Evolutionary conservation across 2,797 vertebrate species (phyloP), one percentile per base, ranked within the genome.

Genomic region (Oreochromis grahami): DNA sequence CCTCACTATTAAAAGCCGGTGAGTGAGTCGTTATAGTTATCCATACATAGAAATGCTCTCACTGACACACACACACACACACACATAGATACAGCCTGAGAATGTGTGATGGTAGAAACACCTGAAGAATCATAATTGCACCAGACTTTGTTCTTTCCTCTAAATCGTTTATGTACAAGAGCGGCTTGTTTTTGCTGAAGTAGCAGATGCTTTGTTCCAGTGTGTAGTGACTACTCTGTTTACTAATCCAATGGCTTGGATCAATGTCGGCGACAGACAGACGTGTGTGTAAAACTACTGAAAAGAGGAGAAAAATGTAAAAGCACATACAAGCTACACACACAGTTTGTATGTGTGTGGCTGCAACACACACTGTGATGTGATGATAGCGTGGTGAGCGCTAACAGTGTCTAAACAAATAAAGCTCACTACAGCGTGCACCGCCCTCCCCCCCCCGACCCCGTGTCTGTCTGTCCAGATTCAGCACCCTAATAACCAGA

Each of bases 201-300:
- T 82, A 88, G 92, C 87, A 89, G 88, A 92, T 87, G 81, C 72
- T 91, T 89, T 78, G 82, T 90, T 95, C 92, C 93, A 95, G 94
- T 95, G 95, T 94, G 93, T 93, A 90, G 81, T 80, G 94, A 95
- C 95, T 95, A 95, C 92, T 90, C 94, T 94, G 94, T 92, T 89
- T 90, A 92, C 81, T 34, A 32, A 91, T 91, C 92, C 94, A 86
- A 87, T 1, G 19, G 38, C 87, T 55, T 76, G 86, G 91, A 90
- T 90, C 76, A 63, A 80, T 63, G 87, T 79, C 58, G 83, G 60
- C 85, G 53, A 90, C 82, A 51, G 29, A 93, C 84, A 51, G 29
- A 93, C 79, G 63, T 41, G 34, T 55, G 45, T 86, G 53, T 78
- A 48, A 70, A 48, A 84, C 55, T 45, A 84, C 74, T 24, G 65